Evolutionary conservation across 2,113 vertebrate species (phyloP).

Genomic region (Engystomops pustulosus): DNA sequence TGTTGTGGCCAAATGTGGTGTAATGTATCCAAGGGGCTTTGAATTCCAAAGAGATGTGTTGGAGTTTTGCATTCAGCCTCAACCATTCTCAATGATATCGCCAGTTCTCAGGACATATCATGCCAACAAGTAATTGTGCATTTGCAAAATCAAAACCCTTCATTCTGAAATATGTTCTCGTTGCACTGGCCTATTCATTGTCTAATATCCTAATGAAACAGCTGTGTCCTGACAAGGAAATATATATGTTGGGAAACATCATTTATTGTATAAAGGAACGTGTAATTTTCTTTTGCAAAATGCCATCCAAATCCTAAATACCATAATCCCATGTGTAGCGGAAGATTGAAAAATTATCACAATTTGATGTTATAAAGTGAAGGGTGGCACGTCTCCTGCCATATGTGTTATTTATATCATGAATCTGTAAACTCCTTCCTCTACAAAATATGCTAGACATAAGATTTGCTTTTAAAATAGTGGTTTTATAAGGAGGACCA

Average conservation of each 20-base stretch:
- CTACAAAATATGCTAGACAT: background rate
- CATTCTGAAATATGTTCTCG: constrained; percentile 9
- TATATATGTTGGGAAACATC: constrained; percentile 29
- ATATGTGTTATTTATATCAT: background rate
- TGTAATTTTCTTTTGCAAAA: background rate
- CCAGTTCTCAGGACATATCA: background rate
- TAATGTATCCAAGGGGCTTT: background rate
- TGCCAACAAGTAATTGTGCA: constrained; percentile 8
- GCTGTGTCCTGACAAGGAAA: constrained; percentile 33
- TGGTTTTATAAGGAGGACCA: background rate
- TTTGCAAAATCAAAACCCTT: constrained; percentile 13
- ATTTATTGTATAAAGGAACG: background rate
- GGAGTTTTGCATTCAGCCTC: background rate
- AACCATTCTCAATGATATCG: background rate
- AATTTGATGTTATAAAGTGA: background rate
- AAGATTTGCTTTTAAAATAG: background rate
- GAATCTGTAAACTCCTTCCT: background rate
- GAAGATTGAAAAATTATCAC: constrained; percentile 5
- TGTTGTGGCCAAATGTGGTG: background rate
- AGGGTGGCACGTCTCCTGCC: background rate
- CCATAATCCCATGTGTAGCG: background rate
- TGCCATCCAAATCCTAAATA: constrained; percentile 14
- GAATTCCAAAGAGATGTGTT: background rate
- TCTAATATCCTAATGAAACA: constrained; percentile 23
- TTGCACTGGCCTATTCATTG: background rate